phyloP scores from a whole-genome alignment of 1,140 invertebrate species.

The Leguminivora glycinivorella region DNA sequence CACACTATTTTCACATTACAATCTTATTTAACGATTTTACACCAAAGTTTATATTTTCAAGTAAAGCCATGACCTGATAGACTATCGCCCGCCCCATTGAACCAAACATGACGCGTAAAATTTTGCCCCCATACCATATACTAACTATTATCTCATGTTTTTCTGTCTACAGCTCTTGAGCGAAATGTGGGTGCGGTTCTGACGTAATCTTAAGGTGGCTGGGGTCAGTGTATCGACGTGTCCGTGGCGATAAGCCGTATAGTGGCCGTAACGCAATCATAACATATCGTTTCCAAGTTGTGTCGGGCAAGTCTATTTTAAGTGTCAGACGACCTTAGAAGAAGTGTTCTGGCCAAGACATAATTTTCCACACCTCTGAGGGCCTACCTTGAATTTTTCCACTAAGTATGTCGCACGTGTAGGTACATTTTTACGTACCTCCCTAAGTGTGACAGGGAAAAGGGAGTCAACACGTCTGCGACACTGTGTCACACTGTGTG shows the following conservation, averaged over 20 bases:
- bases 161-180: neutral
- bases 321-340: neutral
- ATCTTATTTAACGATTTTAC: no score
- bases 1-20: no score
- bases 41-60: no score
- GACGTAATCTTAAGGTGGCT: constrained; percentile 6
- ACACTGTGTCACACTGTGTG: no score
- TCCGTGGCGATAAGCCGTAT: neutral
- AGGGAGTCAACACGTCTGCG: no score
- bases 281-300: constrained; percentile 28
- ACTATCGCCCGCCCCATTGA: no score
- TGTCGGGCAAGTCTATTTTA: neutral
- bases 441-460: no score
- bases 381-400: no score
- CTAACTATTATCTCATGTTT: neutral
- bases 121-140: neutral
- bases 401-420: no score
- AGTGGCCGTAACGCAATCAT: constrained; percentile 15
- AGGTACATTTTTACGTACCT: no score
- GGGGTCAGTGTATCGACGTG: neutral
- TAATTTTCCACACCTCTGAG: neutral
- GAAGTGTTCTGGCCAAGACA: neutral
- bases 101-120: neutral
- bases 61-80: no score
- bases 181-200: constrained; percentile 13